phyloP scores from a whole-genome alignment of 1,140 invertebrate genomes.

The Heliconius himera region DNA sequence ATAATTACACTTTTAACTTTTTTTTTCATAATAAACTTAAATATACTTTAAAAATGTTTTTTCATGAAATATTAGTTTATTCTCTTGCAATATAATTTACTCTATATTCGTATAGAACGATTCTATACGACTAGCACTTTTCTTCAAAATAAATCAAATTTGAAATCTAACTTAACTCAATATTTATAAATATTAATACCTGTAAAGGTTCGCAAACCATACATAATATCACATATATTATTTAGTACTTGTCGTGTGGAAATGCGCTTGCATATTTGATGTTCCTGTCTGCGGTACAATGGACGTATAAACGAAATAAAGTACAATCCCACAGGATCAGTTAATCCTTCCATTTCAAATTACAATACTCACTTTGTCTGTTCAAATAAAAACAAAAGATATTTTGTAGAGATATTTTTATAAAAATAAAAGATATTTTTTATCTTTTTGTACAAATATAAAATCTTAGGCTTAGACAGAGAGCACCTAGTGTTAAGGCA shows the following conservation, averaged over 20 bases:
- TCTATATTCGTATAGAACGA: no score
- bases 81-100: no score
- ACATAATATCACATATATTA: background rate
- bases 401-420: no score
- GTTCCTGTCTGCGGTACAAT: constrained; percentile 13
- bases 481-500: no score
- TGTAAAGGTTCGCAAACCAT: background rate
- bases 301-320: constrained; percentile 16
- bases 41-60: no score
- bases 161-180: no score
- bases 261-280: constrained; percentile 2
- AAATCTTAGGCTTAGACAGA: no score
- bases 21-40: no score
- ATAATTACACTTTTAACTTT: no score
- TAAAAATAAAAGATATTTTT: background rate
- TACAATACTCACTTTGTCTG: constrained; percentile 1
- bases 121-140: no score
- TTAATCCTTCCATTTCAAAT: constrained; percentile 19
- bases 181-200: background rate
- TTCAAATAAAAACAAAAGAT: constrained; percentile 1
- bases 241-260: constrained; percentile 15
- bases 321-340: constrained; percentile 1
- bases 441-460: background rate
- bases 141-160: no score
- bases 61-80: no score